Percentiles rank a stretch among this genome's conserved stretches.
phyloP scores from a whole-genome alignment of 2,888 invertebrate genomes.

The Ennomos fuscantarius region DNA sequence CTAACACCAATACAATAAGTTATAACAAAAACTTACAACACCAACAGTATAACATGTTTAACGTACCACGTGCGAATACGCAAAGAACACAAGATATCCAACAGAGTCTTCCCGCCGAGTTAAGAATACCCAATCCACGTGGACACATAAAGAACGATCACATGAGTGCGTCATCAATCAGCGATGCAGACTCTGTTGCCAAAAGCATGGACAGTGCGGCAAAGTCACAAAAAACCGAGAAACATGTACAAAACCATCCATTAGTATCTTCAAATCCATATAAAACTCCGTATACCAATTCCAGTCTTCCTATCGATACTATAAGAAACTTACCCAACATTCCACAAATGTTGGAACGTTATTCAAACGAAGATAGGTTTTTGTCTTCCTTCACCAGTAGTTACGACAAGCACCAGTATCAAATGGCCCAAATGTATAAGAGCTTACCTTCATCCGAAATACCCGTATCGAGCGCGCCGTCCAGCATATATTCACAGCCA shows the following conservation, averaged over 20 bases:
- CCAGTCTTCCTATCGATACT: slow-evolving; percentile 78
- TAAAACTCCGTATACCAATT: slow-evolving; percentile 69
- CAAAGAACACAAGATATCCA: slow-evolving; percentile 68
- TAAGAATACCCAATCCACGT: slow-evolving; percentile 77
- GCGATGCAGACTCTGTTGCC: slow-evolving; percentile 54
- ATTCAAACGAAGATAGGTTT: slow-evolving; percentile 83
- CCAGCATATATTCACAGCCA: slow-evolving; percentile 70
- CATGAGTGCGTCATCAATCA: slow-evolving; percentile 52
- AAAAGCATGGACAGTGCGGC: slow-evolving; percentile 64
- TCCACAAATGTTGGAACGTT: slow-evolving; percentile 86
- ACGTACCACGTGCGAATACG: slow-evolving; percentile 57
- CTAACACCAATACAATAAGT: slow-evolving; percentile 57
- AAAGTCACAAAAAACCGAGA: slow-evolving; percentile 71
- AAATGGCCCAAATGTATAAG: slow-evolving; percentile 86
- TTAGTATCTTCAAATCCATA: slow-evolving; percentile 70
- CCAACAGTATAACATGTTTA: slow-evolving; percentile 68
- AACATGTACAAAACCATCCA: slow-evolving; percentile 69
- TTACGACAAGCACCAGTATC: slow-evolving; percentile 86
- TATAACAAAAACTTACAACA: slow-evolving; percentile 73
- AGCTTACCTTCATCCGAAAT: slow-evolving; percentile 66
- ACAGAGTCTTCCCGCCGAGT: slow-evolving; percentile 67
- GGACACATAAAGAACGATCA: slow-evolving; percentile 66
- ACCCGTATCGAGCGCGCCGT: slow-evolving; percentile 61
- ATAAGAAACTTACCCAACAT: slow-evolving; percentile 84
- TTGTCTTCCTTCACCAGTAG: slow-evolving; percentile 77